Base-by-base conservation (phyloP, 2,797 vertebrate genomes). In the Amphiprion clarkii region DNA sequence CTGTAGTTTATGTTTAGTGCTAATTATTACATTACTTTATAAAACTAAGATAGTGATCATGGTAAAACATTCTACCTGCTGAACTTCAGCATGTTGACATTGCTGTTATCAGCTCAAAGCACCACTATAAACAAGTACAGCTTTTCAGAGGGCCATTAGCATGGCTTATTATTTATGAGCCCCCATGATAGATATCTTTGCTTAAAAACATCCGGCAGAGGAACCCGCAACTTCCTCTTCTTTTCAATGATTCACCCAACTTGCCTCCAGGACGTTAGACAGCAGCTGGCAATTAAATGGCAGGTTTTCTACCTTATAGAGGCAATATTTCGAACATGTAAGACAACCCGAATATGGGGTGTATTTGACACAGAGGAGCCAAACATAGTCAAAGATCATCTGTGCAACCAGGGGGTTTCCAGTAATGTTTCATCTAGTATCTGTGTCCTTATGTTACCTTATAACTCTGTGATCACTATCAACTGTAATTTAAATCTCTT, bases 141-240 rank as follows among this genome's bases (percentile, higher is more conserved):
- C 16, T 52, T 36, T 36, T 42, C 25, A 21, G 52, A 58, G 29
- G 21, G 57, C 27, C 0, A 11, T 31, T 46, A 21, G 21, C 4
- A 3, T 33, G 2, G 21, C 48, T 16, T 49, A 9, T 57, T 23
- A 27, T 80, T 36, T 6, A 70, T 36, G 56, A 71, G 48, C 55
- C 48, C 29, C 3, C 9, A n/a, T 17, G 62, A 60, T 67, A 58
- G 39, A 46, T 63, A 64, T 69, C 52, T 77, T 62, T 17, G n/a
- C 21, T 29, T 62, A 67, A 90, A 83, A 86, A 64, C 74, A 81
- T 74, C 78, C 23, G 19, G 39, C 75, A 86, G 55, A 23, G 69
- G 65, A 84, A 73, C 59, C 71, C 3, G 0, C 78, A 63, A 33
- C 78, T 65, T 84, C 70, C 48, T 27, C 59, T 60, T 55, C 55